phyloP scores from a whole-genome alignment of 2,113 vertebrate species.

The Phyllostomus hastatus region DNA sequence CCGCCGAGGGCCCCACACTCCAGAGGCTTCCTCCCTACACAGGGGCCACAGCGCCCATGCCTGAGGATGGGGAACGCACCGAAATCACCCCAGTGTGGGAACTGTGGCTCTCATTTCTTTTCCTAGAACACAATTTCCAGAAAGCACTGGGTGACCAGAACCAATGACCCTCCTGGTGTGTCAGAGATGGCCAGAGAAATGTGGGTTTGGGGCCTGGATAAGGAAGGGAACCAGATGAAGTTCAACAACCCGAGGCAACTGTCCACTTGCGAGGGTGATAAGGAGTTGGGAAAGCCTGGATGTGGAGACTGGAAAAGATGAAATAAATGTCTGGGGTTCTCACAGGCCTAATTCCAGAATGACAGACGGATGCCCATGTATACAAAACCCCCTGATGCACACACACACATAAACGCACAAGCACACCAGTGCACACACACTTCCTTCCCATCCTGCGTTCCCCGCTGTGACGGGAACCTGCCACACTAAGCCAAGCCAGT shows the following conservation, averaged over 20 bases:
- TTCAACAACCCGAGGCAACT: neutral
- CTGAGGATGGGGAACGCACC: neutral
- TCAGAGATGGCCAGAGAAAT: neutral
- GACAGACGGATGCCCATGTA: neutral
- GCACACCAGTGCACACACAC: neutral
- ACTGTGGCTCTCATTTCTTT: neutral
- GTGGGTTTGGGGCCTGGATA: neutral
- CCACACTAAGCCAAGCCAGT: neutral
- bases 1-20: rapidly evolving
- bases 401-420: neutral
- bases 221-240: neutral
- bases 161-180: neutral
- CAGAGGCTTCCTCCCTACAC: neutral
- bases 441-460: neutral
- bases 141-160: neutral
- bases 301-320: neutral
- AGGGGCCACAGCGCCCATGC: rapidly evolving
- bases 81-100: neutral
- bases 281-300: neutral
- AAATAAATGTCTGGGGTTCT: neutral
- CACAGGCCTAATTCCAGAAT: neutral
- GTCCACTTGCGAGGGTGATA: rapidly evolving
- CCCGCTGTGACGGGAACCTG: neutral
- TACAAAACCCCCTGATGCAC: neutral
- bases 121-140: neutral